These are phyloP conservation scores for Merodon equestris DNA, from an alignment of 2,888 invertebrate genomes.

Conservation along the genomic window DNA sequence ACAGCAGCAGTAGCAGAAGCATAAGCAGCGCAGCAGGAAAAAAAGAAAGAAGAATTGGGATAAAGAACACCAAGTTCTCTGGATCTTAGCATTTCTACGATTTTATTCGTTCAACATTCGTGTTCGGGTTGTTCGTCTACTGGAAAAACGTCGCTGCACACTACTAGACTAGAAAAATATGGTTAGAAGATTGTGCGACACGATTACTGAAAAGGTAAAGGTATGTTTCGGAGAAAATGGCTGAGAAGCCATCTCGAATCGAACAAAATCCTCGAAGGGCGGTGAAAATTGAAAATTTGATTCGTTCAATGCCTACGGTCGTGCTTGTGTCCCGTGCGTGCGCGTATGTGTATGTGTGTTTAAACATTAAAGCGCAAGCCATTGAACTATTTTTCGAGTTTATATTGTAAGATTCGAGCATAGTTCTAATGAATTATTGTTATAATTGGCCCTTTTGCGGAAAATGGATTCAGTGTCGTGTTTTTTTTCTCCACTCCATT, in stretches of 20 bases:
- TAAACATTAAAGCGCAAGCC: conserved; percentile 53
- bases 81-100: conserved; percentile 50
- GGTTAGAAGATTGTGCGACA: conserved; percentile 63
- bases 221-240: conserved; percentile 56
- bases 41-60: conserved; percentile 56
- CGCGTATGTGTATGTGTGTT: conserved; percentile 20
- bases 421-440: conserved; percentile 13
- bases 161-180: conserved; percentile 46
- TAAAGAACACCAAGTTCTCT: conserved; percentile 55
- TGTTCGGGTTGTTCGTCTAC: conserved; percentile 26
- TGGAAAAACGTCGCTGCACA: conserved; percentile 24
- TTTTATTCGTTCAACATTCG: conserved; percentile 35
- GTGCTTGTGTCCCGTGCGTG: conserved; percentile 30
- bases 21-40: conserved; percentile 9
- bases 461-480: conserved; percentile 20
- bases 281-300: conserved; percentile 63
- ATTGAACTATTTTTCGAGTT: conserved; percentile 45
- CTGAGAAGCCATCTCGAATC: conserved; percentile 54
- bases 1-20: too few relatives aligned
- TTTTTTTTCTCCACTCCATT: conserved; percentile 10
- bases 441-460: conserved; percentile 27
- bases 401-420: too few relatives aligned
- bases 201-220: conserved; percentile 65
- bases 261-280: conserved; percentile 61
- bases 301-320: conserved; percentile 42